These are phyloP conservation scores for Cataglyphis rosenhaueri DNA, from an alignment of 2,888 invertebrate genomes.

Conservation along the genomic window DNA sequence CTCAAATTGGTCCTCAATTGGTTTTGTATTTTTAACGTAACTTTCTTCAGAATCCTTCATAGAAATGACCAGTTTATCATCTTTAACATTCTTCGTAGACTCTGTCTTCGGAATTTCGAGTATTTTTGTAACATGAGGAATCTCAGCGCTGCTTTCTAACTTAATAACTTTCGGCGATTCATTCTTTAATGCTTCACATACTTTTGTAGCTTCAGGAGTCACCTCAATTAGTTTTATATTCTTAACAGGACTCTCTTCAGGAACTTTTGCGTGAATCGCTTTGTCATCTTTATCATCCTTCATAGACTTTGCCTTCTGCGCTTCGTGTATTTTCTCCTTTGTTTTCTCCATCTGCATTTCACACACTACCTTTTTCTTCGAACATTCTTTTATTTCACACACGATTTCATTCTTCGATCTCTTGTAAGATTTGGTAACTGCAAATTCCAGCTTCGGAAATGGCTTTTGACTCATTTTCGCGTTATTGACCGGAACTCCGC, in stretches of 20 bases:
- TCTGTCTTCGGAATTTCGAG: not conserved
- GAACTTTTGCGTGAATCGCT: not conserved
- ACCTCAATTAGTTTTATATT: not conserved
- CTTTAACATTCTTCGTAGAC: not conserved
- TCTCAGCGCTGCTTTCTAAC: not conserved
- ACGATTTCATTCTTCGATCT: not conserved
- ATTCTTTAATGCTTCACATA: not conserved
- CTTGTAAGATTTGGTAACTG: not conserved
- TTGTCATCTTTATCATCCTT: not conserved
- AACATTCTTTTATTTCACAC: not conserved
- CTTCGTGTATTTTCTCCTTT: not conserved
- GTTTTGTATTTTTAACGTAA: not conserved
- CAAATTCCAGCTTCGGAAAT: not conserved
- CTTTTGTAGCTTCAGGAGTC: not conserved
- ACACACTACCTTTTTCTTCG: not conserved
- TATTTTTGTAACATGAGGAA: not conserved
- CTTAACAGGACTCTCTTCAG: not conserved
- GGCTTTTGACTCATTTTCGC: conserved; percentile 23
- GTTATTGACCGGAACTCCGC: not conserved
- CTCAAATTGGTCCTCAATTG: not conserved
- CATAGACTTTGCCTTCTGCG: not conserved
- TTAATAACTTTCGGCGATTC: not conserved
- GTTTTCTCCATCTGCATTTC: not conserved
- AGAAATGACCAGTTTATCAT: not conserved
- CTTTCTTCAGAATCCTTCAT: not conserved